Base-by-base conservation (phyloP, 1,140 invertebrate species). In the Platyscapa corneri region DNA sequence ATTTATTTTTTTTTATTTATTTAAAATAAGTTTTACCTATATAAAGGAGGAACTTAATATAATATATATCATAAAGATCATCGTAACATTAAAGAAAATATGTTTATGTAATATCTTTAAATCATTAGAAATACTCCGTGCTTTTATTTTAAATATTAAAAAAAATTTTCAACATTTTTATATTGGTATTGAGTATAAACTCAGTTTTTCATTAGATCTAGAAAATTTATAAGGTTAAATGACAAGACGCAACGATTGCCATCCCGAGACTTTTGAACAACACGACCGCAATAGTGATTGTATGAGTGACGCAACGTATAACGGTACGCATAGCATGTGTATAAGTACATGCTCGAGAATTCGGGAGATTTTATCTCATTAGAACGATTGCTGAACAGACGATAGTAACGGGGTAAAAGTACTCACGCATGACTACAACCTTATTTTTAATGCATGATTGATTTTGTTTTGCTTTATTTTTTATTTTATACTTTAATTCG, bases 281-380 rank as follows among this genome's bases (percentile, higher is more conserved):
- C 37, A 34, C 75, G 49, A 42, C 39, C 64, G 37, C 37, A 42
- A 42, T 32, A 42, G 37, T 42, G 70, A 74, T 42, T n/a, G 70
- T 74, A 42, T 10, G 37, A 42, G 70, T 81, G 64, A 74, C 80
- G 80, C 49, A 74, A 72, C 37, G 39, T 8, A 39, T 83, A 83
- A 83, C 82, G 53, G 82, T 84, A 64, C 74, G 20, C 37, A 60
- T 27, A 27, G 37, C 37, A 5, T 42, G 37, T 74, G 6, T n/a
- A 42, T 37, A 74, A 74, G 70, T 74, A 42, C 27, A n/a, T n/a
- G 37, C 12, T 42, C 72, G 60, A 70, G 82, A 70, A 78, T 84
- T 84, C 75, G 82, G 75, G 64, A 78, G 75, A 84, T 84, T 49
- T 78, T 70, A 84, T 78, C 72, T 76, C 37, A 46, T 27, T 42